Percentiles rank a stretch among this genome's conserved stretches.
Conservation (phyloP, 2,113 vertebrate genomes). For the Ophthalmolycus amberensis region DNA sequence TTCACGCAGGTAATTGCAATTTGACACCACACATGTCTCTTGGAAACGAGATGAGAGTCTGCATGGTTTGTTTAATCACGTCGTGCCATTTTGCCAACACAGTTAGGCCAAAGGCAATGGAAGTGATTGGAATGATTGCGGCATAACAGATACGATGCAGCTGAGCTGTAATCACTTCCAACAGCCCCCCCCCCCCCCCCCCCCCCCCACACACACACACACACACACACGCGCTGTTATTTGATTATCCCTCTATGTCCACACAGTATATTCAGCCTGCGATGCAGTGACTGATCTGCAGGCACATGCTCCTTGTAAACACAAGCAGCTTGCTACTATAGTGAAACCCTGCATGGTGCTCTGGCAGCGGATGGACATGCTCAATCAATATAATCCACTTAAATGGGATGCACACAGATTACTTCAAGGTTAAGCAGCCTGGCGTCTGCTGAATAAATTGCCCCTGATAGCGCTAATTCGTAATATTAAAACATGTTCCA, state of each 20-base stretch:
- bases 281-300: conserved; percentile 42
- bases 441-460: conserved; percentile 50
- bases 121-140: conserved; percentile 14
- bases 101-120: conserved; percentile 30
- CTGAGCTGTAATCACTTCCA: conserved; percentile 43
- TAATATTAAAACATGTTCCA: conserved; percentile 41
- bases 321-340: conserved; percentile 50
- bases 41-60: neutral
- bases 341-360: conserved; percentile 47
- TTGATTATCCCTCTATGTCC: conserved; percentile 34
- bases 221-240: conserved; percentile 13
- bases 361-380: conserved; percentile 55
- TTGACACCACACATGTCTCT: neutral
- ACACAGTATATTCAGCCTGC: conserved; percentile 12
- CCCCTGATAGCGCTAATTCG: conserved; percentile 20
- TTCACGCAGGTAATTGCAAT: neutral
- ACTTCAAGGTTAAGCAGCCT: conserved; percentile 72
- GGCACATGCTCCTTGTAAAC: conserved; percentile 67
- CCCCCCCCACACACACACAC: no score
- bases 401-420: conserved; percentile 61
- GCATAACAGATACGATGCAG: conserved; percentile 5
- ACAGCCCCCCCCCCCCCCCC: conserved; percentile 3
- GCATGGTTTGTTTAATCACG: conserved; percentile 28
- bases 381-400: conserved; percentile 76
- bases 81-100: neutral